Conservation (phyloP, 2,888 invertebrate species). For the Lasius platythorax region DNA sequence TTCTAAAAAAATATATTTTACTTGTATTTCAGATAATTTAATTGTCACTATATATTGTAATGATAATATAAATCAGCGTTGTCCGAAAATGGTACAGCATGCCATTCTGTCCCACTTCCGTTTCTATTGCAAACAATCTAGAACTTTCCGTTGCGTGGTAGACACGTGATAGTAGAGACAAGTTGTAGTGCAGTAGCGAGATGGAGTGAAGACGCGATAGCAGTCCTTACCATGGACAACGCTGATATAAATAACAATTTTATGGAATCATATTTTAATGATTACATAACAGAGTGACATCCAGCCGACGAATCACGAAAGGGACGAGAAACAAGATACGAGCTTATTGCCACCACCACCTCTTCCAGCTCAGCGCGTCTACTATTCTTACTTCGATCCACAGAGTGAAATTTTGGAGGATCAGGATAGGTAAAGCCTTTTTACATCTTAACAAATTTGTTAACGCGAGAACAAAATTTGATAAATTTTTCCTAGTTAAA, state of each 20-base stretch:
- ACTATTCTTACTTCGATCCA: conserved; percentile 91
- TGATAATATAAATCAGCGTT: background rate
- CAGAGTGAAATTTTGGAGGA: conserved; percentile 89
- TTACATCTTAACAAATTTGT: background rate
- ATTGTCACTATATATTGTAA: background rate
- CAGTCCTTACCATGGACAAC: too few relatives aligned
- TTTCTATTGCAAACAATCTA: too few relatives aligned
- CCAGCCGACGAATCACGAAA: conserved; percentile 90
- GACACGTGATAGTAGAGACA: too few relatives aligned
- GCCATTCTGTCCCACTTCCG: too few relatives aligned
- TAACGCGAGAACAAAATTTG: background rate
- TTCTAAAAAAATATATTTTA: background rate
- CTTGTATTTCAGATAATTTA: background rate
- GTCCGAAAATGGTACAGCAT: too few relatives aligned
- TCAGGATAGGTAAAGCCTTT: conserved; percentile 87
- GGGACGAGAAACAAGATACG: conserved; percentile 86
- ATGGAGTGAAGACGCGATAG: too few relatives aligned
- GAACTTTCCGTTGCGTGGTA: too few relatives aligned
- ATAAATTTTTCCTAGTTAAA: background rate
- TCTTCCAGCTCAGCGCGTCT: conserved; percentile 86
- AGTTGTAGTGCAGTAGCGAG: too few relatives aligned
- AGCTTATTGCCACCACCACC: conserved; percentile 82
- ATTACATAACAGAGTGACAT: conserved; percentile 86
- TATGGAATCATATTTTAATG: conserved; percentile 21
- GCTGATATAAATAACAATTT: background rate